Base-by-base conservation (phyloP, 2,888 invertebrate genomes). In the Mechanitis mazaeus region DNA sequence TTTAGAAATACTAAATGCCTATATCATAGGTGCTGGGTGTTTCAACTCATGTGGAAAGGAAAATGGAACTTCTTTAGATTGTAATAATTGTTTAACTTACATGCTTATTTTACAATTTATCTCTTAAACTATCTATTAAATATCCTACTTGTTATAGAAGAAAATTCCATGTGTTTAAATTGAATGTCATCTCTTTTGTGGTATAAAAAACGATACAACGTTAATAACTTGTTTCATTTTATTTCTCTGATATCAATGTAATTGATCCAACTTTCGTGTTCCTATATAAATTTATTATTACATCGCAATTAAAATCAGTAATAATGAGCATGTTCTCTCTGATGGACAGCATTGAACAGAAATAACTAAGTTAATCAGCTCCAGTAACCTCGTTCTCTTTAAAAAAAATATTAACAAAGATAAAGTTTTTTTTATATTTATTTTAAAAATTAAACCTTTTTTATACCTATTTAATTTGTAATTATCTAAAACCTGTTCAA, bases 321-420 rank as follows among this genome's bases (percentile, higher is more conserved):
- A 20, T 70, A 70, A 76, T 83, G 75, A 80, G 84, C 83, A 83
- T 82, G 77, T 75, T 83, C 76, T 70, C 45, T 47, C 68, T 68
- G 73, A 75, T 73, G 73, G 70, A 72, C 73, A 69, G 71, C 76
- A 72, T 69, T 59, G 70, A 64, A 65, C 55, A 45, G 63, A 68
- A 62, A 70, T 81, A 77, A 83, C 80, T 77, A 72, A 66, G 70
- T 77, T 78, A 79, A 76, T 77, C 72, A 75, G 71, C 38, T 58
- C 45, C 63, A 46, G 71, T 74, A 77, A 80, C 72, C 67, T 75
- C 68, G 76, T 80, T 9, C 2, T 7, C 7, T 9, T 42, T 42
- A 42, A 9, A 9, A 9, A 42, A 9, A 9, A 42, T 42, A 35
- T 35, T 35, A 42, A 11, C 7, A 9, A 42, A 9, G 42, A 42